Evolutionary conservation across 2,797 vertebrate species (phyloP).

Genomic region (Hapalemur alaotrensis): DNA sequence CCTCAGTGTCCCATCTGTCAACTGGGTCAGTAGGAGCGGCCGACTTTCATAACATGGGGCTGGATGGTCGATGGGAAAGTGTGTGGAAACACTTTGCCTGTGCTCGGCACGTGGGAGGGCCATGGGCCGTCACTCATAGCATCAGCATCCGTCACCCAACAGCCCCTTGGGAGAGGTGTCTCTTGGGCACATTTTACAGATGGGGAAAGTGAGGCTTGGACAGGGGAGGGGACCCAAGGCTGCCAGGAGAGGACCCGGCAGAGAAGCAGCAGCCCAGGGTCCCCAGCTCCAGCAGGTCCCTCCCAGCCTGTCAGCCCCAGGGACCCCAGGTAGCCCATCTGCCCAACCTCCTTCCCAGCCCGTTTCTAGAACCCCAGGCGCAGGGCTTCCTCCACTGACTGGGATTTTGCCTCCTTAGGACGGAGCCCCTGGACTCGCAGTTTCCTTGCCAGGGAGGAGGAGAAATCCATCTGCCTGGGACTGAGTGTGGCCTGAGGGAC

Average conservation of each 20-base stretch:
- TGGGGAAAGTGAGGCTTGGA: neutral
- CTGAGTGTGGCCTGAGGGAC: neutral
- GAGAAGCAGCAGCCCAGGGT: neutral
- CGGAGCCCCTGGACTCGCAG: neutral
- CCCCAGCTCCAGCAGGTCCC: neutral
- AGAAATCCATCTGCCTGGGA: neutral
- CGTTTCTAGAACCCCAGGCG: neutral
- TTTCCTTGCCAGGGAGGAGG: neutral
- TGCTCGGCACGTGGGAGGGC: neutral
- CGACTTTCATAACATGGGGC: too few relatives aligned
- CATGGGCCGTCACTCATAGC: too few relatives aligned
- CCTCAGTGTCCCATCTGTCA: neutral
- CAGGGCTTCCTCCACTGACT: neutral
- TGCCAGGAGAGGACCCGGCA: neutral
- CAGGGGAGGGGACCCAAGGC: neutral
- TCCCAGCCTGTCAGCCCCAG: neutral
- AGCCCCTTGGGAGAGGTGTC: neutral
- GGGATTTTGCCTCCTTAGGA: conserved; percentile 25
- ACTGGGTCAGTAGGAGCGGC: neutral
- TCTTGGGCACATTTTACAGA: neutral
- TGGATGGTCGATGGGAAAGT: neutral
- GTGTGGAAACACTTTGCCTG: rapidly evolving
- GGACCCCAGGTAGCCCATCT: neutral
- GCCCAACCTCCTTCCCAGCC: neutral
- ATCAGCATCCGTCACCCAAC: neutral